phyloP scores from a whole-genome alignment of 2,113 vertebrate species.

The Manacus vitellinus region DNA sequence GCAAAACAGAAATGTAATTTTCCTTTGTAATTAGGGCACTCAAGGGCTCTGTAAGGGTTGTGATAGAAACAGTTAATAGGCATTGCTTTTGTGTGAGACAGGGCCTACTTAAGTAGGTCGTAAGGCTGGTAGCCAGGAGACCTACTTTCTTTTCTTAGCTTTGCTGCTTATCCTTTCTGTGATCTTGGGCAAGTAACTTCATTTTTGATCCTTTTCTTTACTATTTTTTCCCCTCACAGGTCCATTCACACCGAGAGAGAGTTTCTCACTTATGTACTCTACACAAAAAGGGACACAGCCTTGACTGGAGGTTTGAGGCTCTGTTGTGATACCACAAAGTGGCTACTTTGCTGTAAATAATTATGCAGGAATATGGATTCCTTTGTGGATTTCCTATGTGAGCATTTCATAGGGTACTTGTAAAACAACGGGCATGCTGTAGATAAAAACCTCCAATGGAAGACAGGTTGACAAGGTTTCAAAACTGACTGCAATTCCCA shows the following conservation, averaged over 20 bases:
- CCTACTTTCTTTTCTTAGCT: background rate
- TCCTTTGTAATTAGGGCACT: conserved; percentile 19
- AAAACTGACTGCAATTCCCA: background rate
- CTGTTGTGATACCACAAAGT: background rate
- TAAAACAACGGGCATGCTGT: background rate
- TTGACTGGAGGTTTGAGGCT: background rate
- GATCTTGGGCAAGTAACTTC: background rate
- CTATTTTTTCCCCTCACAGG: fast-evolving
- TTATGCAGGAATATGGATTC: background rate
- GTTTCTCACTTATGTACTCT: background rate
- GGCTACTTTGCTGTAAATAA: background rate
- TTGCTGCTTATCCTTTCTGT: background rate
- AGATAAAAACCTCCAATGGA: background rate
- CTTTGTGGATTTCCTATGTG: background rate
- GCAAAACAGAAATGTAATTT: background rate
- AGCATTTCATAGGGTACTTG: background rate
- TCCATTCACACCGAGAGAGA: background rate
- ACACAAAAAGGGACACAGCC: background rate
- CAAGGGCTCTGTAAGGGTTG: background rate
- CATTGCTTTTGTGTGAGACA: background rate
- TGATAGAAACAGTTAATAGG: conserved; percentile 20
- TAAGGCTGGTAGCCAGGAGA: background rate
- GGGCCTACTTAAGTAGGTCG: conserved; percentile 17
- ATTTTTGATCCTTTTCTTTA: background rate
- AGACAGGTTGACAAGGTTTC: background rate